phyloP scores from a whole-genome alignment of 2,888 invertebrate genomes.

The Agonopterix arenella region DNA sequence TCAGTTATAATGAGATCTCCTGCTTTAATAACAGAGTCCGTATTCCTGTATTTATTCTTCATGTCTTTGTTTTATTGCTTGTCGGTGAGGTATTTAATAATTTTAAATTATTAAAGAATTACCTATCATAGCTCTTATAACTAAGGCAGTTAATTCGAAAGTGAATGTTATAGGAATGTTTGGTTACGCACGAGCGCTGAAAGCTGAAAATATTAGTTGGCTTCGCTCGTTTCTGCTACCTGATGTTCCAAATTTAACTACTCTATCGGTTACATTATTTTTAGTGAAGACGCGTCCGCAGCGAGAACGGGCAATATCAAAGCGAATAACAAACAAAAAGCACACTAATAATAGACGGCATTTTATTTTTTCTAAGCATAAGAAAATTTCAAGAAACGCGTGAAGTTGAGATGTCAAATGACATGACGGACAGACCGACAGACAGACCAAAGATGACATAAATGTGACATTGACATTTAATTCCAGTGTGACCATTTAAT shows the following conservation, averaged over 20 bases:
- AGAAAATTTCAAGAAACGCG: too few species aligned
- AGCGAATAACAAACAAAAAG: conserved; percentile 51
- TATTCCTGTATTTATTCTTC: conserved; percentile 62
- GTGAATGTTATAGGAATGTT: conserved; percentile 47
- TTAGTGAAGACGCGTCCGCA: conserved; percentile 51
- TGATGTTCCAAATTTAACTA: conserved; percentile 57
- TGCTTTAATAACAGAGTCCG: conserved; percentile 64
- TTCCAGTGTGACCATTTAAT: too few species aligned
- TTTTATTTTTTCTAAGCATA: background rate
- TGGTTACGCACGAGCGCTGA: conserved; percentile 31
- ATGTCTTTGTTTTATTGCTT: conserved; percentile 26
- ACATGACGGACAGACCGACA: too few species aligned
- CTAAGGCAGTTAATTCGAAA: conserved; percentile 19
- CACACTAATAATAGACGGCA: conserved; percentile 2
- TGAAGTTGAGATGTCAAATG: too few species aligned
- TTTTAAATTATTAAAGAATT: background rate
- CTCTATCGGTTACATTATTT: conserved; percentile 63
- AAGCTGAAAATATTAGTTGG: conserved; percentile 55
- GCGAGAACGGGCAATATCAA: conserved; percentile 33
- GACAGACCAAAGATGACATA: too few species aligned
- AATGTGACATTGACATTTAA: too few species aligned
- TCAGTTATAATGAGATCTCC: conserved; percentile 83
- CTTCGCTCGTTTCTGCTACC: conserved; percentile 29
- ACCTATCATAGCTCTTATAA: conserved; percentile 3
- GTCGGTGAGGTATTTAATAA: background rate